phyloP scores from a whole-genome alignment of 2,113 vertebrate genomes.

The Cephalopholis sonnerati region DNA sequence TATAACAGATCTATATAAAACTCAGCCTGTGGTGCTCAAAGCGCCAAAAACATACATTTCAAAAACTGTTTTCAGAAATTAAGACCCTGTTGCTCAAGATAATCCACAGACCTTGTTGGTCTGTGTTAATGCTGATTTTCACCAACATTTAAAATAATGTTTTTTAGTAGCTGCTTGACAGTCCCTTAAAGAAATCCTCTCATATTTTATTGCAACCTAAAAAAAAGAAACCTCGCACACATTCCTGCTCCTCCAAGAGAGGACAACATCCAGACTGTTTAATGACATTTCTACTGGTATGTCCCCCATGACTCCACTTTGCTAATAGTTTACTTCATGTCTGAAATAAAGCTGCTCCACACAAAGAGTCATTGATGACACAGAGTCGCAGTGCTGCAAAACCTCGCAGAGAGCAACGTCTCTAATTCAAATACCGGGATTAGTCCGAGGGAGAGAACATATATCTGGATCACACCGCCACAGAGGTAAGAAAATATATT shows the following conservation, averaged over 20 bases:
- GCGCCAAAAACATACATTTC: too few relatives aligned
- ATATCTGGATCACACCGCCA: conserved; percentile 19
- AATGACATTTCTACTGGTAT: conserved; percentile 54
- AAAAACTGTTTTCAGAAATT: too few relatives aligned
- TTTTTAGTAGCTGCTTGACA: background rate
- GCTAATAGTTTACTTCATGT: conserved; percentile 81
- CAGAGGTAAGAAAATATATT: conserved; percentile 58
- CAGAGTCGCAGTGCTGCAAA: conserved; percentile 31
- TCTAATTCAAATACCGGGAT: conserved; percentile 58
- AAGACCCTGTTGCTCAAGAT: too few relatives aligned
- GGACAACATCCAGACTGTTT: conserved; percentile 47
- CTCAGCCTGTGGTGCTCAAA: too few relatives aligned
- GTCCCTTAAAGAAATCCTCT: background rate
- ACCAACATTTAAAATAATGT: background rate
- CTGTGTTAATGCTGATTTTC: too few relatives aligned
- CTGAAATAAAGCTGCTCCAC: conserved; percentile 77
- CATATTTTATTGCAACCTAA: background rate
- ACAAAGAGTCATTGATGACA: conserved; percentile 74
- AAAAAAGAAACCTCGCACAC: background rate
- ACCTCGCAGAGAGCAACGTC: conserved; percentile 38
- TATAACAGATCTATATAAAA: too few relatives aligned
- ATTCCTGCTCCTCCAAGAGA: background rate
- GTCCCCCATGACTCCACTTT: conserved; percentile 83
- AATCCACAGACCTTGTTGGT: too few relatives aligned
- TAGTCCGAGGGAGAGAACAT: conserved; percentile 19